Evolutionary conservation across 2,797 vertebrate genomes (phyloP), one percentile per base, ranked within the genome.

Genomic region (Myripristis jacobus): DNA sequence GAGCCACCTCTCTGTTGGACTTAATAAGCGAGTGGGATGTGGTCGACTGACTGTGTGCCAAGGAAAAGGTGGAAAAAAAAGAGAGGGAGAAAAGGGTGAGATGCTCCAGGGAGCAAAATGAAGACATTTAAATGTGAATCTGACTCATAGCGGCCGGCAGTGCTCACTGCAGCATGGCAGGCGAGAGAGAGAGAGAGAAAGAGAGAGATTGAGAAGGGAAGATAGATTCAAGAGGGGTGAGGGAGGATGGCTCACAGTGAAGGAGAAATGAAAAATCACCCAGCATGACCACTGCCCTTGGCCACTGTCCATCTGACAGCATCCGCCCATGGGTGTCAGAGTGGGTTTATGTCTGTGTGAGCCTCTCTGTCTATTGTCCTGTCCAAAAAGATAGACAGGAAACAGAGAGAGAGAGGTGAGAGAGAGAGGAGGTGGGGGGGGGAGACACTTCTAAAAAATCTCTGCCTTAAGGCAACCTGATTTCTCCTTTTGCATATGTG

Each of bases 211-310:
- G 61, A 36, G 11, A 36, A 27, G 48, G 19, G 60, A 25, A 74
- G 56, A 62, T 38, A 3, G 61, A 66, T 58, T 48, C 9, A 66
- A 41, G 31, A 44, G 34, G 48, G 61, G 19, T 50, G 21, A 34
- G 63, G 46, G 69, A 70, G 69, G 75, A 70, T 51, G 66, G 72
- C 70, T 84, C 82, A 54, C 62, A 79, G 69, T 60, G 67, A 75
- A 79, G 78, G 79, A 82, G 69, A 82, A 82, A 89, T 81, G 73
- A 87, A 76, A 88, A 86, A 76, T 66, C 88, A 88, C 75, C 67
- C 89, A 87, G 83, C 87, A 81, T 85, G 85, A 87, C 87, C 81
- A 82, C 70, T 86, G 87, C 82, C 80, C 83, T 89, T 81, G 85
- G 86, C 79, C 75, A 61, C 47, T 50, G 77, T 83, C 84, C 82